Conservation (phyloP, 2,888 invertebrate species). For the Orthosia cruda region DNA sequence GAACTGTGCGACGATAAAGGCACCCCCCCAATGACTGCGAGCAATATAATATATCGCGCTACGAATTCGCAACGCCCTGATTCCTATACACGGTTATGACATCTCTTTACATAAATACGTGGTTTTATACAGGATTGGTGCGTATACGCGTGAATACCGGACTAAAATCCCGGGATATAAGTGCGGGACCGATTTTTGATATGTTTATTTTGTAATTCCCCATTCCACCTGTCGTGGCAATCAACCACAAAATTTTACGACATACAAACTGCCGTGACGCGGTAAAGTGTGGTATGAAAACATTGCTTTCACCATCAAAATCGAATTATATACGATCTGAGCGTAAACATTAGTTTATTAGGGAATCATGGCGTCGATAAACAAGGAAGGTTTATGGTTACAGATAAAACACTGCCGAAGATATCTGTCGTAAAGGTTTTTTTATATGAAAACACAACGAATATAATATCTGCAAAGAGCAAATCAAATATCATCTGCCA, state of each 20-base stretch:
- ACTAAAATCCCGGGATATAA: conserved; percentile 50
- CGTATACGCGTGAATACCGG: conserved; percentile 43
- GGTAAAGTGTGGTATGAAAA: conserved; percentile 47
- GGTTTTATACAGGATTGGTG: conserved; percentile 57
- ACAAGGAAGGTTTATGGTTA: conserved; percentile 58
- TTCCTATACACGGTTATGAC: conserved; percentile 71
- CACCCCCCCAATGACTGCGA: conserved; percentile 71
- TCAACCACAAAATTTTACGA: conserved; percentile 61
- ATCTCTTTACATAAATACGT: conserved; percentile 69
- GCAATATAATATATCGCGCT: conserved; percentile 70
- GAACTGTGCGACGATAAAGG: conserved; percentile 78
- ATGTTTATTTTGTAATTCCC: conserved; percentile 62
- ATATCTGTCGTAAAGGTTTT: conserved; percentile 30
- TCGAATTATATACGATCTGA: conserved; percentile 47
- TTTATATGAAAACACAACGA: conserved; percentile 23
- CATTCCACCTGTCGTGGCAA: conserved; percentile 62
- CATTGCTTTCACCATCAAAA: conserved; percentile 60
- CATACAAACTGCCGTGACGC: conserved; percentile 50
- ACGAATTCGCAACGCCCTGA: conserved; percentile 78
- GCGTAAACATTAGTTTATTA: conserved; percentile 66
- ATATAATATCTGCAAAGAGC: conserved; percentile 15
- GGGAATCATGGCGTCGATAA: conserved; percentile 53
- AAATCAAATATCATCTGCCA: conserved; percentile 16
- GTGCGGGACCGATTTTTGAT: conserved; percentile 35
- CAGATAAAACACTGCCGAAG: conserved; percentile 44